phyloP scores from a whole-genome alignment of 2,888 invertebrate species.

The Acronicta alni region DNA sequence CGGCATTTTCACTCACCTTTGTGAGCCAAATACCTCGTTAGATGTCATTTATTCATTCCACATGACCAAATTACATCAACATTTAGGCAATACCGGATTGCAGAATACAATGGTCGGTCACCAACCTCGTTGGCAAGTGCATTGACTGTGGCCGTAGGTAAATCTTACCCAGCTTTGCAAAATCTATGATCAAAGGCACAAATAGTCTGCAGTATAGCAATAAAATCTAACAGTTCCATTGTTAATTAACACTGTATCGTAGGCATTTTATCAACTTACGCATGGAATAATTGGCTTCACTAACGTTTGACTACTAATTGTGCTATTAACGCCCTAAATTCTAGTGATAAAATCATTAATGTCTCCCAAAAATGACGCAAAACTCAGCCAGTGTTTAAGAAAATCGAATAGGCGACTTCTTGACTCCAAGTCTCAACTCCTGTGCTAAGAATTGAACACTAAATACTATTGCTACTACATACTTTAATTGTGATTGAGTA shows the following conservation, averaged over 20 bases:
- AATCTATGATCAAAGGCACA: background rate
- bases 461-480: too few relatives aligned
- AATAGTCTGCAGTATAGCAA: background rate
- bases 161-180: too few relatives aligned
- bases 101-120: background rate
- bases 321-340: too few relatives aligned
- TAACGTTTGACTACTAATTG: background rate
- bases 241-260: background rate
- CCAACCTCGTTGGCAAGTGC: background rate
- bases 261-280: background rate
- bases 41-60: slow-evolving; percentile 3
- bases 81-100: background rate
- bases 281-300: background rate
- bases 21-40: background rate
- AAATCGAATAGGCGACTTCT: background rate
- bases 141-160: too few relatives aligned
- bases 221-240: background rate
- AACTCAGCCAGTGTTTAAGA: too few relatives aligned
- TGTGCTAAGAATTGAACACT: too few relatives aligned
- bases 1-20: background rate
- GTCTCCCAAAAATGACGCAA: too few relatives aligned
- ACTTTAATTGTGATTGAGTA: too few relatives aligned
- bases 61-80: background rate
- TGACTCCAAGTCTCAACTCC: background rate
- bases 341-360: too few relatives aligned